Percentiles rank a stretch among this genome's conserved stretches.
phyloP scores from a whole-genome alignment of 1,140 invertebrate species.

The Drosophila pseudoananassae region DNA sequence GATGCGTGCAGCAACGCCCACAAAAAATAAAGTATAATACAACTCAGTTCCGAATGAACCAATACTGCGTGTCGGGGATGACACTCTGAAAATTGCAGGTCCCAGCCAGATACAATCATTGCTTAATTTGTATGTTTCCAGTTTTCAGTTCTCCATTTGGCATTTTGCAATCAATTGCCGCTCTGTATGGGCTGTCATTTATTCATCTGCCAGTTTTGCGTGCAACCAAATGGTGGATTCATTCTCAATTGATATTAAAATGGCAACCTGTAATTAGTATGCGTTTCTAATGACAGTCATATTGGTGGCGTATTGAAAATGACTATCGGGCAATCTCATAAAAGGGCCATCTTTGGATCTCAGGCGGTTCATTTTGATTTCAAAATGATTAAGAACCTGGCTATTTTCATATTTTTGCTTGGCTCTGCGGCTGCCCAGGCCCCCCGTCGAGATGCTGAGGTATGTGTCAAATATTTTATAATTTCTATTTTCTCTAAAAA shows the following conservation, averaged over 20 bases:
- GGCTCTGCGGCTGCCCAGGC: conserved; percentile 26
- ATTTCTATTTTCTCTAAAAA: not conserved
- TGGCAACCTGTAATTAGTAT: conserved; percentile 53
- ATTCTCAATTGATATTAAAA: conserved; percentile 51
- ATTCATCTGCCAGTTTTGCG: conserved; percentile 53
- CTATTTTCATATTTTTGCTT: conserved; percentile 10
- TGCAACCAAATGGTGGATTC: conserved; percentile 27
- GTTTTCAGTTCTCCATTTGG: conserved; percentile 59
- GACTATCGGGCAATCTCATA: conserved; percentile 27
- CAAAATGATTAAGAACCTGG: conserved; percentile 35
- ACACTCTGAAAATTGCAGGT: conserved; percentile 36
- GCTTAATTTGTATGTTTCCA: conserved; percentile 58
- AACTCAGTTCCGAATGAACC: conserved; percentile 29
- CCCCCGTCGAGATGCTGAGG: conserved; percentile 51
- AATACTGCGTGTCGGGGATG: conserved; percentile 24
- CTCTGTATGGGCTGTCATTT: conserved; percentile 51
- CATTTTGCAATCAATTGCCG: conserved; percentile 54
- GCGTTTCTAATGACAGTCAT: conserved; percentile 55
- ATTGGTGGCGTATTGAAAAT: conserved; percentile 21
- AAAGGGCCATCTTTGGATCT: conserved; percentile 18
- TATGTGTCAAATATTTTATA: not conserved
- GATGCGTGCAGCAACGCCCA: conserved; percentile 43
- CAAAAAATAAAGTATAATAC: conserved; percentile 27
- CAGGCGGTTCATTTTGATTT: conserved; percentile 11
- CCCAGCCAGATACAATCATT: conserved; percentile 45